Conservation (phyloP, 2,888 invertebrate genomes). For the Drosophila helvetica region DNA sequence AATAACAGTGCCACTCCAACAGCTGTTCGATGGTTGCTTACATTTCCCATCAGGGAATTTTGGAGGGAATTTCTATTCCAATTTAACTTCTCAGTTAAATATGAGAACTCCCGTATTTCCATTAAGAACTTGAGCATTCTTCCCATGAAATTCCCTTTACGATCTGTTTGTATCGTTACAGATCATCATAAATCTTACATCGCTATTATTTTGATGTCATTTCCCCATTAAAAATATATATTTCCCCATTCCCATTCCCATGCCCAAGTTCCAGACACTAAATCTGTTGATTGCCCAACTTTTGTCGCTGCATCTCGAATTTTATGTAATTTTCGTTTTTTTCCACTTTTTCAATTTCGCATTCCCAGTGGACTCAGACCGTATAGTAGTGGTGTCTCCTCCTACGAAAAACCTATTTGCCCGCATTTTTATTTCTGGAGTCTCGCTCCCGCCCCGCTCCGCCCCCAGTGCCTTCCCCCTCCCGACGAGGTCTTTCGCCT, state of each 20-base stretch:
- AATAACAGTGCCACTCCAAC: conserved; percentile 6
- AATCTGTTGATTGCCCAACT: conserved; percentile 16
- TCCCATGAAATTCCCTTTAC: conserved; percentile 18
- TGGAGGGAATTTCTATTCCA: not conserved
- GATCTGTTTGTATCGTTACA: conserved; percentile 30
- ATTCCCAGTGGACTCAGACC: conserved; percentile 36
- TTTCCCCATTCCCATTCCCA: not conserved
- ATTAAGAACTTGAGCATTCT: conserved; percentile 24
- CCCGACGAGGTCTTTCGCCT: conserved; percentile 36
- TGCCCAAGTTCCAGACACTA: conserved; percentile 16
- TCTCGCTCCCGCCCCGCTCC: not conserved
- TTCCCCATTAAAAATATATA: conserved; percentile 20
- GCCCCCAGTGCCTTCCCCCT: conserved; percentile 1
- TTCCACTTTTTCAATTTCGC: conserved; percentile 40
- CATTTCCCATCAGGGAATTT: not conserved
- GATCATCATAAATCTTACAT: conserved; percentile 40
- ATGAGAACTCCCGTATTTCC: conserved; percentile 12
- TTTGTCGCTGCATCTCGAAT: not conserved
- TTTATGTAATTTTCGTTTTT: conserved; percentile 19
- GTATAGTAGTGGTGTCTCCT: conserved; percentile 8
- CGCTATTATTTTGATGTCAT: conserved; percentile 16
- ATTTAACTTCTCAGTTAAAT: conserved; percentile 2
- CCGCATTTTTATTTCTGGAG: conserved; percentile 37
- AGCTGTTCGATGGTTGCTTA: conserved; percentile 18
- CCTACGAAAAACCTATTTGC: conserved; percentile 1